Evolutionary conservation across 1,140 invertebrate genomes (phyloP), one percentile per base, ranked within the genome.

Genomic region (Drosophila triauraria): DNA sequence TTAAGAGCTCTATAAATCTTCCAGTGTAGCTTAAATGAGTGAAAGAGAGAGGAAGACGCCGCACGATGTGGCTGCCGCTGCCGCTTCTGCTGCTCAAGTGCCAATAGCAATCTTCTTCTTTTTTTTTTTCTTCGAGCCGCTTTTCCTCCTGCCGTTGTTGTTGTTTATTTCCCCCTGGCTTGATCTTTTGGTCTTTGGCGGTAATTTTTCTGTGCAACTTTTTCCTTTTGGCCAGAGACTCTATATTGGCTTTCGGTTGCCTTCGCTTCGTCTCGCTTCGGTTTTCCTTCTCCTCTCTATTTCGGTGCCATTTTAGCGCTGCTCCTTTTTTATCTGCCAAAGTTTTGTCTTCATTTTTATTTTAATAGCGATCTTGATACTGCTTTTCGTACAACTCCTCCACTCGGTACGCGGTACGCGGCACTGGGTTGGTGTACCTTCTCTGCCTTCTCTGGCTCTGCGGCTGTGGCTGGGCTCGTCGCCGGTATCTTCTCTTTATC

Each of bases 311-410:
- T 65, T 77, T 77, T 42, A 46, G 58, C 25, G 68, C 43, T 71
- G 42, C 67, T 35, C 48, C n/a, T 75, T 70, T 83, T 80, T 86
- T 86, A 86, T 86, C 83, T 79, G 44, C 63, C 58, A 48, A 80
- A 88, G 84, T 90, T 87, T 90, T 90, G 85, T 90, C 85, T 90
- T 90, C 86, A 91, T 90, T 90, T 90, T 90, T 90, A 90, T 90
- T 90, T 91, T 90, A 90, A 90, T 90, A 90, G 85, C 81, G 82
- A 78, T 78, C 75, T 77, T 77, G 75, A 77, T 77, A 77, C 74
- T 23, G 38, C 44, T 15, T 59, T 50, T 54, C 35, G 46, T 35
- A 20, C 43, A 48, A 38, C 69, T 51, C 50, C 51, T 50, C 32
- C 17, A 48, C 35, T 54, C 15, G 13, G 53, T 54, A 54, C 51